Evolutionary conservation across 1,140 invertebrate genomes (phyloP).

Genomic region (Aphidius gifuensis): DNA sequence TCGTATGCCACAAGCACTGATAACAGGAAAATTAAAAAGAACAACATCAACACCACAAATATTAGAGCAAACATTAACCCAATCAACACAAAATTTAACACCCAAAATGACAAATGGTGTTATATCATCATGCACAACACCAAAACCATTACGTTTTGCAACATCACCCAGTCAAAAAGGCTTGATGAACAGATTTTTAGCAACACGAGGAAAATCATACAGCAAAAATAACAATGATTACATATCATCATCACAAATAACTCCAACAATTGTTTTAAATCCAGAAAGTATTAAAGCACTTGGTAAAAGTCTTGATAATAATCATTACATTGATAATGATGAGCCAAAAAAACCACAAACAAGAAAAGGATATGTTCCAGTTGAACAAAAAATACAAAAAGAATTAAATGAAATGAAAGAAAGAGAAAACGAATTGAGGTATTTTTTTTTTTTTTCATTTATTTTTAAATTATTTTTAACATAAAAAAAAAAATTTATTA

Average conservation of each 20-base stretch:
- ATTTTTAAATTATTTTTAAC: too few relatives aligned
- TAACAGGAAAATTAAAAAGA: slow-evolving; percentile 56
- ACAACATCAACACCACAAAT: slow-evolving; percentile 62
- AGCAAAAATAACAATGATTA: slow-evolving; percentile 34
- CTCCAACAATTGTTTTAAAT: slow-evolving; percentile 44
- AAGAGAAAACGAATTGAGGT: slow-evolving; percentile 71
- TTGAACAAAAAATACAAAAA: slow-evolving; percentile 76
- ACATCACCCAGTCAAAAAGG: slow-evolving; percentile 64
- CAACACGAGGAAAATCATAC: slow-evolving; percentile 65
- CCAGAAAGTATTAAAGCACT: slow-evolving; percentile 40
- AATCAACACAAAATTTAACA: slow-evolving; percentile 36
- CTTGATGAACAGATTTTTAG: slow-evolving; percentile 75
- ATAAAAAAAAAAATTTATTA: too few relatives aligned
- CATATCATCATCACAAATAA: slow-evolving; percentile 20
- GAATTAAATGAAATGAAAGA: slow-evolving; percentile 72
- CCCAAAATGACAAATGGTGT: slow-evolving; percentile 47
- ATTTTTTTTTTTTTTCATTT: not conserved
- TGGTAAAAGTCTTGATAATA: slow-evolving; percentile 33
- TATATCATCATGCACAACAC: slow-evolving; percentile 42
- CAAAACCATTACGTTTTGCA: slow-evolving; percentile 58
- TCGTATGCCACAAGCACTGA: slow-evolving; percentile 50
- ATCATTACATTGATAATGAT: slow-evolving; percentile 18
- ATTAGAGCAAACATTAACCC: slow-evolving; percentile 46
- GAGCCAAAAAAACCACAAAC: slow-evolving; percentile 53
- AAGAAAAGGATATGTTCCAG: slow-evolving; percentile 65